A percentile compares a stretch with the other conserved stretches of the same genome.
phyloP scores from a whole-genome alignment of 1,140 invertebrate species.

The Temnothorax longispinosus region DNA sequence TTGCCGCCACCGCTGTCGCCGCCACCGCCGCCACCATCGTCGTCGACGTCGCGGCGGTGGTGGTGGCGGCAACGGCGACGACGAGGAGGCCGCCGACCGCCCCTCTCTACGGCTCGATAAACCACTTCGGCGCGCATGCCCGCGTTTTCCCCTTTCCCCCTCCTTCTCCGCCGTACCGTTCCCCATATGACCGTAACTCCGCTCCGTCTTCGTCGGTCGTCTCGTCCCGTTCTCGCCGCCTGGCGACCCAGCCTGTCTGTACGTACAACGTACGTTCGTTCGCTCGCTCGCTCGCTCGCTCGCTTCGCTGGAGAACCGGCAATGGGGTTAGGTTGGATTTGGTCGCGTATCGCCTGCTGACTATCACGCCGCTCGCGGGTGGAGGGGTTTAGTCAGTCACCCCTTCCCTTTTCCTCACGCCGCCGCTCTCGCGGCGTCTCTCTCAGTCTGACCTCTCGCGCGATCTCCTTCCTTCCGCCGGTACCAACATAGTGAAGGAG shows the following conservation, averaged over 20 bases:
- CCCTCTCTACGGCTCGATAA: constrained; percentile 79
- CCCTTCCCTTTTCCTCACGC: constrained; percentile 28
- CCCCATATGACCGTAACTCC: constrained; percentile 51
- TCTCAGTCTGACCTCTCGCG: constrained; percentile 4
- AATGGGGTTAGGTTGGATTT: constrained; percentile 80
- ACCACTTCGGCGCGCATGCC: constrained; percentile 72
- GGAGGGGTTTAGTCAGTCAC: constrained; percentile 64
- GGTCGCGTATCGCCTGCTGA: constrained; percentile 80
- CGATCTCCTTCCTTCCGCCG: constrained; percentile 47
- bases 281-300: constrained; percentile 62
- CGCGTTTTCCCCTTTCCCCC: constrained; percentile 45
- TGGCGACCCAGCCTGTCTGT: constrained; percentile 62
- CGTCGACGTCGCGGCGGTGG: constrained; percentile 11
- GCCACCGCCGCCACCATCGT: neutral
- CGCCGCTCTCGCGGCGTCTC: neutral
- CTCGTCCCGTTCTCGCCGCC: constrained; percentile 15
- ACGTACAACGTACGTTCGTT: neutral
- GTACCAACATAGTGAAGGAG: constrained; percentile 55
- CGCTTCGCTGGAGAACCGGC: constrained; percentile 81
- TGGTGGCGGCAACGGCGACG: constrained; percentile 34
- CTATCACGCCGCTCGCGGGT: constrained; percentile 76
- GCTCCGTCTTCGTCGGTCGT: constrained; percentile 34
- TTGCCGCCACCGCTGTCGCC: neutral
- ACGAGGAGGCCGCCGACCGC: constrained; percentile 69
- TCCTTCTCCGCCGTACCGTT: constrained; percentile 18